Evolutionary conservation across 92 coral and sea anemone species (phyloP).

Genomic region (Umimayanthus kanabou): DNA sequence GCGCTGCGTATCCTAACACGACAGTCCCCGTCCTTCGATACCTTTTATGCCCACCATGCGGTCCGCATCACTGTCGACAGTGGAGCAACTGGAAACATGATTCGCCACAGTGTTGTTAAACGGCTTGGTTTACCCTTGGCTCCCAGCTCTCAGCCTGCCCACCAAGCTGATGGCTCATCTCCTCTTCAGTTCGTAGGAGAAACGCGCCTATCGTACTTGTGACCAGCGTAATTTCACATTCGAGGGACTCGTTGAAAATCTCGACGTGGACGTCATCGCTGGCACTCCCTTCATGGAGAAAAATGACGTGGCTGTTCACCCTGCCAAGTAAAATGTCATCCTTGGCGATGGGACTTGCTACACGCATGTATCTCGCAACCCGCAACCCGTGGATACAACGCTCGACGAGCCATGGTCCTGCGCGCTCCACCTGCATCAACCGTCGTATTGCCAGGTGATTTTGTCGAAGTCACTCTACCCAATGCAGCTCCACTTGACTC

Average conservation of each 20-base stretch:
- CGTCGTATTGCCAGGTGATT: no score
- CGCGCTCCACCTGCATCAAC: constrained; percentile 7
- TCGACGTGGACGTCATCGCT: not conserved
- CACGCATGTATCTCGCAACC: not conserved
- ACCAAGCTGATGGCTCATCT: constrained; percentile 53
- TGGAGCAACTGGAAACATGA: constrained; percentile 66
- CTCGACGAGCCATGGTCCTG: not conserved
- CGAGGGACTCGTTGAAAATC: constrained; percentile 32
- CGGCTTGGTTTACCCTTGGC: constrained; percentile 51
- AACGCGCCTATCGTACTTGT: constrained; percentile 19
- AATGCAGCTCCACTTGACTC: constrained; percentile 39
- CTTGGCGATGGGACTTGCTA: no score
- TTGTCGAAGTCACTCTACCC: no score
- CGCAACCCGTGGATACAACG: not conserved
- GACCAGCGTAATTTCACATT: constrained; percentile 28
- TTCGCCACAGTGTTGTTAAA: constrained; percentile 48
- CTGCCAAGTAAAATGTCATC: no score
- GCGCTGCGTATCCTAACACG: not conserved
- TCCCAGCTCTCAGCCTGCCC: constrained; percentile 48
- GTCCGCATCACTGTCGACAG: constrained; percentile 60
- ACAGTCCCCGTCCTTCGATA: constrained; percentile 63
- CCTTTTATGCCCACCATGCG: constrained; percentile 53
- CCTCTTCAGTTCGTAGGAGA: constrained; percentile 59
- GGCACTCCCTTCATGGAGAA: no score
- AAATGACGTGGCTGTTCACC: no score